These are phyloP conservation scores for Heliconius erato DNA, from an alignment of 2,888 invertebrate species.

Conservation along the genomic window DNA sequence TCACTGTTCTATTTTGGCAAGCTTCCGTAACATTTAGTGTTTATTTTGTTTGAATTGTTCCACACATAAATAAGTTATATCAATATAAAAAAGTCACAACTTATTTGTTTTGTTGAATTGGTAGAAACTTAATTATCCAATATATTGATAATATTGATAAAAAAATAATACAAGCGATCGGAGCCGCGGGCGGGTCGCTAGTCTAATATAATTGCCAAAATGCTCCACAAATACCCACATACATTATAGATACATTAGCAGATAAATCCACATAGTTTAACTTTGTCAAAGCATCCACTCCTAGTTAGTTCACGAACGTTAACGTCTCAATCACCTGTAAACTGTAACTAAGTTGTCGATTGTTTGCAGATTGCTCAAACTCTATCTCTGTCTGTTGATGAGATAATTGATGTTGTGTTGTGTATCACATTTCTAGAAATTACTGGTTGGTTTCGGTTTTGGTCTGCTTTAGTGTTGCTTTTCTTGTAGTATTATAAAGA, in stretches of 20 bases:
- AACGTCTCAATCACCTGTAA: conserved; percentile 6
- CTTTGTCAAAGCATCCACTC: neutral
- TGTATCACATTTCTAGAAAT: neutral
- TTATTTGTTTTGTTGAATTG: too few relatives aligned
- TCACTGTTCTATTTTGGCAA: too few relatives aligned
- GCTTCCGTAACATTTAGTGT: too few relatives aligned
- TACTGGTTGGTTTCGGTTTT: neutral
- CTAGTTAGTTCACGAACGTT: neutral
- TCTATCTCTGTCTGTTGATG: neutral
- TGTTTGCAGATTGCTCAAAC: conserved; percentile 9
- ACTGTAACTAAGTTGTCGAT: neutral
- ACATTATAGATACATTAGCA: neutral
- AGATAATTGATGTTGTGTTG: neutral
- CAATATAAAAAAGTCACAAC: too few relatives aligned
- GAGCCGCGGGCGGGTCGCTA: too few relatives aligned
- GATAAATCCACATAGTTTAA: neutral
- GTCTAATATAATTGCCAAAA: neutral
- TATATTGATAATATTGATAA: too few relatives aligned
- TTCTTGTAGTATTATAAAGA: neutral
- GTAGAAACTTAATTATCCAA: too few relatives aligned
- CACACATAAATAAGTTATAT: too few relatives aligned
- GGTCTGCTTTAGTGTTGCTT: neutral
- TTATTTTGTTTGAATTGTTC: too few relatives aligned
- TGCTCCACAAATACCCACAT: neutral
- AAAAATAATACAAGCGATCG: too few relatives aligned